A percentile compares a stretch with the other conserved stretches of the same genome.
Conservation (phyloP, 2,888 invertebrate species). For the Drosophila monieri region DNA sequence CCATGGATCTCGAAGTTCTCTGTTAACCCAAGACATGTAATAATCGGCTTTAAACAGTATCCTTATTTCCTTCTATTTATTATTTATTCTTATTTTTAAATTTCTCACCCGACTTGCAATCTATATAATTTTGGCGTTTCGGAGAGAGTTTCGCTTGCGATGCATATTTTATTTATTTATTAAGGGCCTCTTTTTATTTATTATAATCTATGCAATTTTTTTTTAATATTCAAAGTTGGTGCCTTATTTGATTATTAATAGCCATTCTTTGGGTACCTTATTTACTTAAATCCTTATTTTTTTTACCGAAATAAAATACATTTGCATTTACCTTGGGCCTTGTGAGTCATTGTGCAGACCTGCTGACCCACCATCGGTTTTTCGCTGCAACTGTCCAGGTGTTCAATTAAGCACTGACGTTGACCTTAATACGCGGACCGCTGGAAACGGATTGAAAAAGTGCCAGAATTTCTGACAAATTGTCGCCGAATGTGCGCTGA, state of each 20-base stretch:
- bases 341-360: slow-evolving; percentile 28
- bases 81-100: too few species aligned
- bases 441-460: slow-evolving; percentile 53
- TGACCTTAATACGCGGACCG: slow-evolving; percentile 72
- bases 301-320: background rate
- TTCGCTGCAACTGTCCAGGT: slow-evolving; percentile 64
- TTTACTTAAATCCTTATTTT: background rate
- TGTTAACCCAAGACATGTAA: too few species aligned
- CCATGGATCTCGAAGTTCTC: too few species aligned
- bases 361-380: slow-evolving; percentile 43
- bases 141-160: background rate
- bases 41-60: too few species aligned
- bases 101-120: too few species aligned
- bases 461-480: slow-evolving; percentile 78
- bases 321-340: slow-evolving; percentile 30
- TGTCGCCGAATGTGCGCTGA: slow-evolving; percentile 69
- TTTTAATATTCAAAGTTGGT: background rate
- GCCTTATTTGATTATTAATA: background rate
- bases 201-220: background rate
- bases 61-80: too few species aligned
- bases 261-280: background rate
- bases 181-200: too few species aligned
- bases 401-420: slow-evolving; percentile 75
- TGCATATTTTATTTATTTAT: too few species aligned
- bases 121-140: too few species aligned